Conservation (phyloP, 2,113 vertebrate genomes). For the Pangasianodon gigas region DNA sequence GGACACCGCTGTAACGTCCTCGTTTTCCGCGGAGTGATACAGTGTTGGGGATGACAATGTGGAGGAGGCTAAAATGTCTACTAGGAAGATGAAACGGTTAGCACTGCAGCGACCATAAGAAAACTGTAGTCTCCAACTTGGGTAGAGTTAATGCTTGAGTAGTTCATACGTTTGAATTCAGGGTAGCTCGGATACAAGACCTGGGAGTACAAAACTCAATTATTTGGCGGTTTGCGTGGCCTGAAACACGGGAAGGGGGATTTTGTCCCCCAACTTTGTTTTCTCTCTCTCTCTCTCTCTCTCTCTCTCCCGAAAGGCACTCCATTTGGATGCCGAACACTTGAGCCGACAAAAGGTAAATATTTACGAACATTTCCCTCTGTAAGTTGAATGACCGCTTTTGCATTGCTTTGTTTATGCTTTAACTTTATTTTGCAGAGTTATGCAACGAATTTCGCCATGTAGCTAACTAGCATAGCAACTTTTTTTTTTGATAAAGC, state of each 20-base stretch:
- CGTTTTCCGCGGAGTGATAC: constrained; percentile 75
- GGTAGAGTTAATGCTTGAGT: background rate
- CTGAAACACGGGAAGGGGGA: constrained; percentile 72
- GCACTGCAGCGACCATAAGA: constrained; percentile 63
- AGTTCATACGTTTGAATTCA: constrained; percentile 1
- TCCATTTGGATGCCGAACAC: constrained; percentile 69
- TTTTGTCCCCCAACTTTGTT: constrained; percentile 77
- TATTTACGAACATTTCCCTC: constrained; percentile 12
- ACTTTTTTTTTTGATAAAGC: constrained; percentile 55
- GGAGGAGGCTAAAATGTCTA: constrained; percentile 82
- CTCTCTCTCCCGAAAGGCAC: constrained; percentile 58
- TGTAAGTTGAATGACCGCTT: background rate
- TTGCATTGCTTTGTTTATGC: background rate
- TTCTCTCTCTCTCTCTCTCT: constrained; percentile 60
- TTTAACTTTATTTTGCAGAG: constrained; percentile 43
- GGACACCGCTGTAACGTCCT: constrained; percentile 72
- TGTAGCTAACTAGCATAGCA: constrained; percentile 22
- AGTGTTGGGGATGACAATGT: constrained; percentile 75
- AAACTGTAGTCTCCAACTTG: constrained; percentile 39
- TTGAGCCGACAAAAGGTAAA: constrained; percentile 61
- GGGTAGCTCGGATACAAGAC: constrained; percentile 12
- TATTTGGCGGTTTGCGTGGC: constrained; percentile 42
- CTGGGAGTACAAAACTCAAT: background rate
- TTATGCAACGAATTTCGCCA: constrained; percentile 46
- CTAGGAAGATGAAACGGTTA: constrained; percentile 76